phyloP scores from a whole-genome alignment of 2,888 invertebrate genomes.

The Drosophila prolongata region DNA sequence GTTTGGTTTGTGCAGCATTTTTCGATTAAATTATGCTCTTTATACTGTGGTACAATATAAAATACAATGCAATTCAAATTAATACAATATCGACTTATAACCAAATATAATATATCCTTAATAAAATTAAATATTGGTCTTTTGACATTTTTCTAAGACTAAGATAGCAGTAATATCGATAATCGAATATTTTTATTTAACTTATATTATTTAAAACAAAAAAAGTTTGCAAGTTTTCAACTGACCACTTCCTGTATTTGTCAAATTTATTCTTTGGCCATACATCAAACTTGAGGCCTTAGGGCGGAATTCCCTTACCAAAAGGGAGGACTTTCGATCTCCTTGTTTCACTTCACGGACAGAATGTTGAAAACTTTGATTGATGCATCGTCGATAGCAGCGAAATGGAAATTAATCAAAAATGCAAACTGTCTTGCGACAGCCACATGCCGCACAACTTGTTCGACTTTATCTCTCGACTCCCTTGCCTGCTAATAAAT shows the following conservation, averaged over 20 bases:
- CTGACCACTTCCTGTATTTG: constrained; percentile 35
- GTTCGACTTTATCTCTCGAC: constrained; percentile 40
- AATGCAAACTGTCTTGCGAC: constrained; percentile 48
- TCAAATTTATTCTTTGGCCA: constrained; percentile 39
- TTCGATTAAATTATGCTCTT: too few species aligned
- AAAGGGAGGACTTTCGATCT: constrained; percentile 2
- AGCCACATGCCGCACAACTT: constrained; percentile 47
- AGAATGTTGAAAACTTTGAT: constrained; percentile 53
- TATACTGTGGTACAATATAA: too few species aligned
- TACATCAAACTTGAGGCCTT: constrained; percentile 23
- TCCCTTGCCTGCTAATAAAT: constrained; percentile 52
- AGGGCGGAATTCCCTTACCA: constrained; percentile 1
- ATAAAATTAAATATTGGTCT: too few species aligned
- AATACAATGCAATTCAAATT: too few species aligned
- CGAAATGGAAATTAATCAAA: constrained; percentile 47
- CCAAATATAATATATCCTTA: neutral
- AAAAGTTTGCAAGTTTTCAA: neutral
- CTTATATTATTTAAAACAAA: too few species aligned
- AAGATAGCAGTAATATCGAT: too few species aligned
- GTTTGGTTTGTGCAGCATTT: neutral
- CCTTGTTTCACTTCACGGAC: constrained; percentile 40
- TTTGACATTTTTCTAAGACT: too few species aligned
- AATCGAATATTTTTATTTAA: neutral
- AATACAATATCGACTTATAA: too few species aligned
- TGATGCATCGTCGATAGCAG: constrained; percentile 50